Evolutionary conservation across 2,888 invertebrate genomes (phyloP).

Genomic region (Terebella lapidaria): DNA sequence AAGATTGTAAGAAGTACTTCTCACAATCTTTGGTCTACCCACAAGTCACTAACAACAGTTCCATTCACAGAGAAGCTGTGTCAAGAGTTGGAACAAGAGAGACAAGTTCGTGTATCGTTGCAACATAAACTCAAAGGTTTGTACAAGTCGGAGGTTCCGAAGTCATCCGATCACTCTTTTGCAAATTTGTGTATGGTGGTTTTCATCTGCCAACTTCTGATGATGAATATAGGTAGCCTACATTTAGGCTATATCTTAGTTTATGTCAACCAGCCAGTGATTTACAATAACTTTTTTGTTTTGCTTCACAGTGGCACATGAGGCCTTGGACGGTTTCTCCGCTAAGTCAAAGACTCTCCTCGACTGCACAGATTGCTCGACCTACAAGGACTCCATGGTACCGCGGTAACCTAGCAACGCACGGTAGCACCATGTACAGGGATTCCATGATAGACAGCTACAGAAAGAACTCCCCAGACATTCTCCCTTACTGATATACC

Average conservation of each 20-base stretch:
- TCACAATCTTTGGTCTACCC: constrained; percentile 4
- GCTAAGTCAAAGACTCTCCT: not conserved
- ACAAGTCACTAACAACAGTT: too few species aligned
- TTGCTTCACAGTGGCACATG: not conserved
- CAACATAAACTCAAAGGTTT: constrained; percentile 49
- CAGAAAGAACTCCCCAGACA: too few species aligned
- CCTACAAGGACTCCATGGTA: not conserved
- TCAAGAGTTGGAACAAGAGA: constrained; percentile 45
- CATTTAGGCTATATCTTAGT: too few species aligned
- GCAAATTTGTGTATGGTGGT: not conserved
- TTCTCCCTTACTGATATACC: too few species aligned
- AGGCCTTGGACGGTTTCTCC: not conserved
- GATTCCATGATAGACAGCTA: too few species aligned
- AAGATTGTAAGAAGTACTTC: not conserved
- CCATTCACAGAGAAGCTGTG: constrained; percentile 47
- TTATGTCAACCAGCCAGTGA: too few species aligned
- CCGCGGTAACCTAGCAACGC: too few species aligned
- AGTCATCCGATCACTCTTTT: not conserved
- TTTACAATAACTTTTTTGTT: not conserved
- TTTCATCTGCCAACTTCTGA: too few species aligned
- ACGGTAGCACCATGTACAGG: too few species aligned
- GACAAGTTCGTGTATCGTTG: constrained; percentile 41
- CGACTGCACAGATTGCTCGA: not conserved
- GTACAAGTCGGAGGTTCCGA: not conserved
- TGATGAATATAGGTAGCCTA: too few species aligned